Conservation (phyloP, 1,140 invertebrate species). For the Panagrolaimus sp. region DNA sequence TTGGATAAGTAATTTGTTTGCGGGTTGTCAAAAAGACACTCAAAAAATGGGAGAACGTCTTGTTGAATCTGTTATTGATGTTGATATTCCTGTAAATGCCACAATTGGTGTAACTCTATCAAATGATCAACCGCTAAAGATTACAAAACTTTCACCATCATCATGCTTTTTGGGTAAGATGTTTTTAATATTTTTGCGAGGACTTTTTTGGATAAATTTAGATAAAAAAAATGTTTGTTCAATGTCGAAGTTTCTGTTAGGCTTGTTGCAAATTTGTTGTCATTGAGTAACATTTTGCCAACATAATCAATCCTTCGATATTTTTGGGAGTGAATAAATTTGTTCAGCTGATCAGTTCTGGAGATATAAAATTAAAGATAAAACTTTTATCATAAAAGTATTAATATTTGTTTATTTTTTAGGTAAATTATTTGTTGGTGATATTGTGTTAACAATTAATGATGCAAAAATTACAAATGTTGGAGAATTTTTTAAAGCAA, state of each 20-base stretch:
- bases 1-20: too few species aligned
- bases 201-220: too few species aligned
- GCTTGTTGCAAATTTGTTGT: too few species aligned
- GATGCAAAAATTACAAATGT: conserved; percentile 17
- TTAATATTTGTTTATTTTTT: neutral
- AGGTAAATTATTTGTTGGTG: conserved; percentile 32
- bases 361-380: too few species aligned
- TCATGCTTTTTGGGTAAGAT: conserved; percentile 23
- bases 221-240: too few species aligned
- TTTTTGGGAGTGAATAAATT: too few species aligned
- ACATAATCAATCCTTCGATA: too few species aligned
- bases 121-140: conserved; percentile 25
- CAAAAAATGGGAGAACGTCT: conserved; percentile 5
- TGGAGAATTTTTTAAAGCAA: conserved; percentile 17
- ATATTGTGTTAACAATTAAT: conserved; percentile 28
- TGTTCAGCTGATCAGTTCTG: too few species aligned
- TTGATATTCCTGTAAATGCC: conserved; percentile 12
- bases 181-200: too few species aligned
- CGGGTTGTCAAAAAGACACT: neutral
- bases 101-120: conserved; percentile 26
- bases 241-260: too few species aligned
- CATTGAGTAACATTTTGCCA: too few species aligned
- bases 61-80: conserved; percentile 28
- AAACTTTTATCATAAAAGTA: too few species aligned
- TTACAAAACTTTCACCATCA: conserved; percentile 30